Conservation (phyloP, 2,797 vertebrate species). For the Nasua narica region DNA sequence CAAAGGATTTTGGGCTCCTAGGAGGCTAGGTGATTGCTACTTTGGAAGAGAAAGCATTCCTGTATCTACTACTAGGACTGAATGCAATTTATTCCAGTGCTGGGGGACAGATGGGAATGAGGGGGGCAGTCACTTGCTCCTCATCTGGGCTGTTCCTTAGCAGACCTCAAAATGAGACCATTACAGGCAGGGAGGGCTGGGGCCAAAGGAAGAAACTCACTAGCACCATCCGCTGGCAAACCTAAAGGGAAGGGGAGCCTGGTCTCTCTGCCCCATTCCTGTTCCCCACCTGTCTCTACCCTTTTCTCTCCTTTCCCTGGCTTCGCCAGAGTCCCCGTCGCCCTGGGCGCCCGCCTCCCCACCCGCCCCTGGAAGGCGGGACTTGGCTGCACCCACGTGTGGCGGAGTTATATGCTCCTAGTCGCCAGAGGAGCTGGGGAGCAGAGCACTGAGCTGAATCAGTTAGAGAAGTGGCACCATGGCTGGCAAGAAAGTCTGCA, state of each 20-base stretch:
- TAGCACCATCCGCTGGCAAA: neutral
- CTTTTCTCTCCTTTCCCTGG: constrained; percentile 54
- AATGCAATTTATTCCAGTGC: neutral
- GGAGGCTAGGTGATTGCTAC: neutral
- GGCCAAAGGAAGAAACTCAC: neutral
- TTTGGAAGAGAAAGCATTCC: neutral
- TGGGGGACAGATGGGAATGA: neutral
- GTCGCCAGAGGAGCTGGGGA: constrained; percentile 33
- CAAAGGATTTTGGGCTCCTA: neutral
- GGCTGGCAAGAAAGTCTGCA: constrained; percentile 88
- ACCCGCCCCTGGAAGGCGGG: constrained; percentile 59
- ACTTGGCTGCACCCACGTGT: constrained; percentile 70
- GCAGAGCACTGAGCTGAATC: constrained; percentile 30
- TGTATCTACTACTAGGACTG: neutral
- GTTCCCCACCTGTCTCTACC: constrained; percentile 51
- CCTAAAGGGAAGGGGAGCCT: neutral
- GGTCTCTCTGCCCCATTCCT: neutral
- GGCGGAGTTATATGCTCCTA: constrained; percentile 69
- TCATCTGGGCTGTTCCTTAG: constrained; percentile 55
- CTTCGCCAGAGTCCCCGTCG: constrained; percentile 47
- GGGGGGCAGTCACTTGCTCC: neutral
- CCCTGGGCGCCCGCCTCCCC: constrained; percentile 45
- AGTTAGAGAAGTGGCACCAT: constrained; percentile 62
- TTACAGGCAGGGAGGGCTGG: neutral
- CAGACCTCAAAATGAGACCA: constrained; percentile 12